A percentile compares a stretch with the other conserved stretches of the same genome.
phyloP scores from a whole-genome alignment of 23 tunicate species.

The Ciona savignyi region DNA sequence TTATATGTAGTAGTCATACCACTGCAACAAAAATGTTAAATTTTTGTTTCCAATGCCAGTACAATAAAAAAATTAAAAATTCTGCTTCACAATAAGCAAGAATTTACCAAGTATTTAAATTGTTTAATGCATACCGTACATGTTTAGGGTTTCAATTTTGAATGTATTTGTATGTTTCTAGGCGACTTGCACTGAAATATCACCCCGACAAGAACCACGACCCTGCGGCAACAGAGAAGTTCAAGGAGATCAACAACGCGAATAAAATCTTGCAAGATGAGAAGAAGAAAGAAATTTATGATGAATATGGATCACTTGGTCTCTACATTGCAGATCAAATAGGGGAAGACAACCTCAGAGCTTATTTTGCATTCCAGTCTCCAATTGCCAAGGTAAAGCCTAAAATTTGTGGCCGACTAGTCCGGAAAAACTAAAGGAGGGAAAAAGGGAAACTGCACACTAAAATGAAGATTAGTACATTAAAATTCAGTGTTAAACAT shows the following conservation, averaged over 20 bases:
- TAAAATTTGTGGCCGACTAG: too few relatives aligned
- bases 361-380: constrained; percentile 76
- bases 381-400: constrained; percentile 91
- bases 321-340: constrained; percentile 88
- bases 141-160: neutral
- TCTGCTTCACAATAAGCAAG: too few relatives aligned
- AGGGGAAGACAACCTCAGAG: constrained; percentile 88
- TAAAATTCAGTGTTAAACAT: too few relatives aligned
- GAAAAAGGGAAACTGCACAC: too few relatives aligned
- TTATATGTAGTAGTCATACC: too few relatives aligned
- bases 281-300: constrained; percentile 90
- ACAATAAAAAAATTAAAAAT: too few relatives aligned
- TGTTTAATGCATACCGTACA: neutral
- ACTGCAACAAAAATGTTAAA: too few relatives aligned
- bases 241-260: constrained; percentile 95
- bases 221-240: constrained; percentile 91
- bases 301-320: constrained; percentile 90
- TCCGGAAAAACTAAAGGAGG: too few relatives aligned
- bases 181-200: constrained; percentile 82
- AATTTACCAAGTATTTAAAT: neutral
- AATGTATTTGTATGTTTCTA: constrained; percentile 4
- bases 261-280: constrained; percentile 92
- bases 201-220: constrained; percentile 97
- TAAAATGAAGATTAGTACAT: too few relatives aligned
- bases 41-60: too few relatives aligned